Percentiles rank a stretch among this genome's conserved stretches.
Evolutionary conservation across 1,140 invertebrate genomes (phyloP).

Genomic region (Zelostemma sp.): DNA sequence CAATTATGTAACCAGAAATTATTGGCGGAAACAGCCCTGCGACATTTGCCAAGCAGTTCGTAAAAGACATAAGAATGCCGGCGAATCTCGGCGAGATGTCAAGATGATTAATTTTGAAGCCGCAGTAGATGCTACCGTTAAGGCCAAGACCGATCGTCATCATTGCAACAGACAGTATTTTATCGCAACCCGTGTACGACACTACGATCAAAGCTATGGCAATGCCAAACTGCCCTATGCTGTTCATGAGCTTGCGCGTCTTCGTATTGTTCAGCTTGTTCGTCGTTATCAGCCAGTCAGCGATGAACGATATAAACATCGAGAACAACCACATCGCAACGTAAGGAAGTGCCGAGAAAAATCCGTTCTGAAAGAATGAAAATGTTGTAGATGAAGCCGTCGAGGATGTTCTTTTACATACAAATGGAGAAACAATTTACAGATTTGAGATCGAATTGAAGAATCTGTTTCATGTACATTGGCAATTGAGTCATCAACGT

Average conservation of each 20-base stretch:
- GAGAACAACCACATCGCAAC: conserved; percentile 91
- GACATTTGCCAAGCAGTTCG: conserved; percentile 61
- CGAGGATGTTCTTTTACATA: too few species aligned
- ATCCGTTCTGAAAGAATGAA: conserved; percentile 79
- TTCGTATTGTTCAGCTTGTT: conserved; percentile 78
- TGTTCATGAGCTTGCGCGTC: conserved; percentile 85
- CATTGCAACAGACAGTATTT: conserved; percentile 78
- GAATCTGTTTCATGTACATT: conserved; percentile 95
- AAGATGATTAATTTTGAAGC: conserved; percentile 91
- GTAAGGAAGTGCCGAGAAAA: conserved; percentile 85
- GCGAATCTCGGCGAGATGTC: conserved; percentile 93
- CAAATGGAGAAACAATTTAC: too few species aligned
- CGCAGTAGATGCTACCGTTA: conserved; percentile 87
- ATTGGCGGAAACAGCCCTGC: conserved; percentile 89
- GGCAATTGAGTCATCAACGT: conserved; percentile 96
- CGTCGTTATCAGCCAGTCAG: conserved; percentile 84
- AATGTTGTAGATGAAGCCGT: too few species aligned
- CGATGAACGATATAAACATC: conserved; percentile 82
- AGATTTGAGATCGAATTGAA: too few species aligned
- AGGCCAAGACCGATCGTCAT: conserved; percentile 84
- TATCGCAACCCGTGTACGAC: conserved; percentile 85
- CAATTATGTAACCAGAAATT: conserved; percentile 83
- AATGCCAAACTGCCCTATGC: conserved; percentile 84
- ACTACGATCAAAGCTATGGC: conserved; percentile 81
- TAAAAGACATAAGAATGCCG: conserved; percentile 94